Percentiles rank a stretch among this genome's conserved stretches.
Evolutionary conservation across 2,888 invertebrate genomes (phyloP).

Genomic region (Dryocosmus kuriphilus): DNA sequence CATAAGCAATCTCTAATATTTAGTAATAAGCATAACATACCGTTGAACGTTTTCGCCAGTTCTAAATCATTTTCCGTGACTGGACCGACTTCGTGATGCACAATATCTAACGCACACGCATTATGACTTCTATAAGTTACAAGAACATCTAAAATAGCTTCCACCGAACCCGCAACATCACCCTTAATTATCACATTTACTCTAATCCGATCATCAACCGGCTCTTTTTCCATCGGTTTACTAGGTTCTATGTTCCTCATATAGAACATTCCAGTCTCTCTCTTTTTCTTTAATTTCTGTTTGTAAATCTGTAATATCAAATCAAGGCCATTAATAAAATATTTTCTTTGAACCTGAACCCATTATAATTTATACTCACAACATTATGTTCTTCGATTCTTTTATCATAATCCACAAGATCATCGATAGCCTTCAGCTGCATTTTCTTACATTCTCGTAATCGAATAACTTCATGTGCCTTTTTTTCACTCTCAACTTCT

Average conservation of each 20-base stretch:
- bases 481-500: conserved; percentile 88
- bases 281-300: conserved; percentile 81
- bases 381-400: conserved; percentile 83
- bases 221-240: conserved; percentile 79
- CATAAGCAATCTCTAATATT: neutral
- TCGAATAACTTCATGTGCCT: conserved; percentile 83
- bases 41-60: conserved; percentile 85
- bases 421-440: conserved; percentile 82
- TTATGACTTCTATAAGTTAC: conserved; percentile 88
- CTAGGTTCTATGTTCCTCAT: conserved; percentile 81
- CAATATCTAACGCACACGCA: conserved; percentile 88
- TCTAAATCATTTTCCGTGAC: conserved; percentile 91
- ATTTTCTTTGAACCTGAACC: no score
- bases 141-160: conserved; percentile 94
- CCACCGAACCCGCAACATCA: conserved; percentile 97
- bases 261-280: conserved; percentile 82
- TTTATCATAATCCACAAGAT: conserved; percentile 81
- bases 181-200: conserved; percentile 86
- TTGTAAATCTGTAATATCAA: conserved; percentile 79
- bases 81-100: conserved; percentile 94
- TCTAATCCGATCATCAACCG: conserved; percentile 79
- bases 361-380: conserved; percentile 64
- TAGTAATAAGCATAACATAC: conserved; percentile 67
- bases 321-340: no score
- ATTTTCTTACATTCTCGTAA: conserved; percentile 82